These are phyloP conservation scores for Pyrochroa serraticornis DNA, from an alignment of 2,888 invertebrate species.

Conservation along the genomic window DNA sequence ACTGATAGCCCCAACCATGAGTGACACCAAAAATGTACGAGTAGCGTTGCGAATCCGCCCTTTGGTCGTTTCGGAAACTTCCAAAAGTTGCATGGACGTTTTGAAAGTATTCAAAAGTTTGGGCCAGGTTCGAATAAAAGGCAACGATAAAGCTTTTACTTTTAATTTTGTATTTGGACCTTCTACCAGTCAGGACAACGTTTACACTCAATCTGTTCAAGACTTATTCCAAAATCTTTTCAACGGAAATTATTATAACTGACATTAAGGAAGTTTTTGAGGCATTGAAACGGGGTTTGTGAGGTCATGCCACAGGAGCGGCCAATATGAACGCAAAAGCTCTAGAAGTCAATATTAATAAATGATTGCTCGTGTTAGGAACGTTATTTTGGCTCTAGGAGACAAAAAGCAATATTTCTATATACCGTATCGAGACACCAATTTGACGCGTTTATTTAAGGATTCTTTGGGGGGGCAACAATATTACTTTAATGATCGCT, in stretches of 20 bases:
- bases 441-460: constrained; percentile 88
- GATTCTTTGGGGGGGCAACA: constrained; percentile 95
- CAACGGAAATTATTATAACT: constrained; percentile 68
- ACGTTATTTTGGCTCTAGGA: constrained; percentile 91
- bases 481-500: constrained; percentile 92
- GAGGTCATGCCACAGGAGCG: constrained; percentile 79
- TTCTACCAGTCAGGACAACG: constrained; percentile 69
- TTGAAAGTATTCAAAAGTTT: constrained; percentile 69
- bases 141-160: constrained; percentile 49
- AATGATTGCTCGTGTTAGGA: constrained; percentile 87
- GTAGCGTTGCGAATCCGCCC: constrained; percentile 70
- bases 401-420: constrained; percentile 69
- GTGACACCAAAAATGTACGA: not conserved
- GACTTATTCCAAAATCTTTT: constrained; percentile 77
- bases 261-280: constrained; percentile 71
- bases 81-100: constrained; percentile 77
- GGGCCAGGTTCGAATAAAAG: constrained; percentile 73
- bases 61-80: constrained; percentile 72
- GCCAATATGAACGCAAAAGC: constrained; percentile 92
- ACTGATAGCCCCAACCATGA: no score
- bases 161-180: constrained; percentile 77
- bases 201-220: constrained; percentile 76
- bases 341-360: constrained; percentile 90
- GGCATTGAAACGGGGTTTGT: constrained; percentile 73
- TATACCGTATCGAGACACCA: constrained; percentile 91